Conservation (phyloP, 2,888 invertebrate genomes). For the Agrochola lota region DNA sequence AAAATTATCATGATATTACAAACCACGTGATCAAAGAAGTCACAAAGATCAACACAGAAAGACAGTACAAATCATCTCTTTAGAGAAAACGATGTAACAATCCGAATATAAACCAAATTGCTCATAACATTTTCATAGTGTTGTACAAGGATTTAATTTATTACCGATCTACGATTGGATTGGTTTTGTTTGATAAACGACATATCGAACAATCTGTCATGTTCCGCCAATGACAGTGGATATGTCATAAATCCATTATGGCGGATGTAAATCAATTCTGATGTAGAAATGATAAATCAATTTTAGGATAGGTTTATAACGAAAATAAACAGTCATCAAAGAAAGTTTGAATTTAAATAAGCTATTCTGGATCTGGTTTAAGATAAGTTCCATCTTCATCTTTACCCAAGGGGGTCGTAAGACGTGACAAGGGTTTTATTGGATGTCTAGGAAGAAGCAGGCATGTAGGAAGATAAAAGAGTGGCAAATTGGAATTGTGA, state of each 20-base stretch:
- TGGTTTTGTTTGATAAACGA: constrained; percentile 62
- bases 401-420: constrained; percentile 44
- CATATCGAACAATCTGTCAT: constrained; percentile 61
- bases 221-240: constrained; percentile 45
- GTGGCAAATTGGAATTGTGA: constrained; percentile 34
- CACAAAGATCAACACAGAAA: neutral
- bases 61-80: neutral
- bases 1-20: neutral
- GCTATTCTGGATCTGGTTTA: constrained; percentile 46
- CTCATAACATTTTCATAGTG: constrained; percentile 49
- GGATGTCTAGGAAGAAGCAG: constrained; percentile 37
- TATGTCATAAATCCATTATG: constrained; percentile 59
- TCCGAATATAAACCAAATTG: constrained; percentile 38
- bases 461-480: constrained; percentile 35
- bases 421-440: constrained; percentile 58
- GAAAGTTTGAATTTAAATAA: constrained; percentile 28
- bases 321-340: constrained; percentile 24
- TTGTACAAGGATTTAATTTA: constrained; percentile 60
- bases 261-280: constrained; percentile 46
- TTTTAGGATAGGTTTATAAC: constrained; percentile 13
- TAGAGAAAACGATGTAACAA: constrained; percentile 4
- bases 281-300: constrained; percentile 14
- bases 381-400: constrained; percentile 44
- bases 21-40: neutral
- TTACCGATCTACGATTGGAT: constrained; percentile 50